Conservation (phyloP, 2,888 invertebrate species). For the Toxonevra muliebris region DNA sequence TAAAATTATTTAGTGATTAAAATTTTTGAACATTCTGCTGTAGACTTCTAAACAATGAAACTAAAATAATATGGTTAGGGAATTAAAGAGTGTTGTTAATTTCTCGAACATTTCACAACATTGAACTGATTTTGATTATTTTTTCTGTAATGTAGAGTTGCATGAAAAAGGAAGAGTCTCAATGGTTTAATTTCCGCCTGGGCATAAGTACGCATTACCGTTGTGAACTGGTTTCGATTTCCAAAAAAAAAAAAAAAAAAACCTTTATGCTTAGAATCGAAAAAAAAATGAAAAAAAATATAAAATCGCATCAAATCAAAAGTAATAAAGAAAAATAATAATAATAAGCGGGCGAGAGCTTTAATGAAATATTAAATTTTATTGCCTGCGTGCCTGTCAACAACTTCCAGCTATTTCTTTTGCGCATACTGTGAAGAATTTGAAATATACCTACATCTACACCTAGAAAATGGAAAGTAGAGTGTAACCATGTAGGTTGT, state of each 20-base stretch:
- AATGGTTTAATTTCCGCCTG: too few relatives aligned
- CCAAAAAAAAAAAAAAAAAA: conserved; percentile 14
- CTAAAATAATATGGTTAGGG: too few relatives aligned
- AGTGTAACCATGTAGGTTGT: neutral
- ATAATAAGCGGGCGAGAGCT: conserved; percentile 44
- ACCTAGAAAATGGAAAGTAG: neutral
- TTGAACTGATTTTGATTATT: too few relatives aligned
- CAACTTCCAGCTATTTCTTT: conserved; percentile 44
- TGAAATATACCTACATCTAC: neutral
- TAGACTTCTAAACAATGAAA: too few relatives aligned
- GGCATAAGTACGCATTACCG: too few relatives aligned
- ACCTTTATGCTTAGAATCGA: conserved; percentile 22
- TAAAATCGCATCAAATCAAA: conserved; percentile 13
- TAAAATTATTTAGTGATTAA: too few relatives aligned
- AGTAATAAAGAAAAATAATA: conserved; percentile 6
- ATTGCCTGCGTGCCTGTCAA: conserved; percentile 62
- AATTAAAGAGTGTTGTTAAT: too few relatives aligned
- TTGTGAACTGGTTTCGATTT: neutral
- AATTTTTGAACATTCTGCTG: too few relatives aligned
- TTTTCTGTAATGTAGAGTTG: too few relatives aligned
- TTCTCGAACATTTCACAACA: too few relatives aligned
- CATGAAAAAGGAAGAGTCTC: too few relatives aligned
- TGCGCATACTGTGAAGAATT: neutral
- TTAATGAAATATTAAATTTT: conserved; percentile 62
- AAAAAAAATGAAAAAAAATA: conserved; percentile 18